These are phyloP conservation scores for Pectinophora gossypiella DNA, from an alignment of 1,140 invertebrate genomes.

Conservation along the genomic window DNA sequence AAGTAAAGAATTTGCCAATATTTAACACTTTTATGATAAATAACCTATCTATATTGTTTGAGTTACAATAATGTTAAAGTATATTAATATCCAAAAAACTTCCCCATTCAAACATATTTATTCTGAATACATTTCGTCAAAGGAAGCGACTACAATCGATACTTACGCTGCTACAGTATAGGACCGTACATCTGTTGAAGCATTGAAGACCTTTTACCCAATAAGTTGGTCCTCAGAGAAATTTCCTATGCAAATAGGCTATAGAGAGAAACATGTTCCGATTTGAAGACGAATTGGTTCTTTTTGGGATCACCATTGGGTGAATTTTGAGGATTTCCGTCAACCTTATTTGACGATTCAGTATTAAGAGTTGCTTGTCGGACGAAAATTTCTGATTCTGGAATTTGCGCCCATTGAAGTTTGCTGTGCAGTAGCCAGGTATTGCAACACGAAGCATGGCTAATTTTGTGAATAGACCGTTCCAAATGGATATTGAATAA, in stretches of 20 bases:
- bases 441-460: not conserved
- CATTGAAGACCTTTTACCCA: too few species aligned
- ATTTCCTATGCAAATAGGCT: not conserved
- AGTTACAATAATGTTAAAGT: too few species aligned
- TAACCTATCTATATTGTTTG: too few species aligned
- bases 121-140: too few species aligned
- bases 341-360: not conserved
- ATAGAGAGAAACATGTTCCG: not conserved
- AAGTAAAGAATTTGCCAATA: too few species aligned
- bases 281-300: not conserved
- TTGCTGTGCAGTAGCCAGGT: not conserved
- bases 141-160: too few species aligned
- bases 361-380: not conserved
- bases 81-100: too few species aligned
- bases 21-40: too few species aligned
- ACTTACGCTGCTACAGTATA: too few species aligned
- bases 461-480: not conserved
- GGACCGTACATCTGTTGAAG: too few species aligned
- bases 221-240: not conserved
- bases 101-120: too few species aligned
- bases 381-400: not conserved
- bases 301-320: not conserved
- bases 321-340: not conserved
- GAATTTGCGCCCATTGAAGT: not conserved
- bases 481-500: slow-evolving; percentile 2